These are phyloP conservation scores for Tachina grossa DNA, from an alignment of 2,888 invertebrate genomes.

Conservation along the genomic window DNA sequence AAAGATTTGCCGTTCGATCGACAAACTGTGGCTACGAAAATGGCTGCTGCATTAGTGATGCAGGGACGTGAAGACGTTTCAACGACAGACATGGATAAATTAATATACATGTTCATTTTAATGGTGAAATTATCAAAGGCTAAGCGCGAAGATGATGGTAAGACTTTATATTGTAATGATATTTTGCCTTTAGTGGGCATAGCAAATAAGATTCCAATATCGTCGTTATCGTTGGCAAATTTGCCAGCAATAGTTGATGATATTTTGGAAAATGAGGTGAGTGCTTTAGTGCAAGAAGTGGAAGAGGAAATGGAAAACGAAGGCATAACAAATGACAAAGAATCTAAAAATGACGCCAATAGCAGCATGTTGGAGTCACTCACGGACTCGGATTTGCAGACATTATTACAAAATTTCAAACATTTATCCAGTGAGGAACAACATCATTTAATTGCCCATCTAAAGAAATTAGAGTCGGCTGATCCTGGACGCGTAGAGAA, in stretches of 20 bases:
- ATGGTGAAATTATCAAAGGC: conserved; percentile 86
- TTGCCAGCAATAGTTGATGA: conserved; percentile 75
- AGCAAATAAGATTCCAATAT: conserved; percentile 50
- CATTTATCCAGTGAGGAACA: conserved; percentile 92
- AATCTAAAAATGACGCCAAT: conserved; percentile 73
- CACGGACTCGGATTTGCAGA: conserved; percentile 91
- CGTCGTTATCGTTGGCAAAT: conserved; percentile 69
- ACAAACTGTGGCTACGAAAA: conserved; percentile 90
- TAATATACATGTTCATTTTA: conserved; percentile 91
- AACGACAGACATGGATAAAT: conserved; percentile 89
- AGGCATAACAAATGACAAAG: conserved; percentile 72
- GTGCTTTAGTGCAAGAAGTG: conserved; percentile 75
- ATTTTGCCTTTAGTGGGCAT: conserved; percentile 75
- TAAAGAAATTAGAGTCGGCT: conserved; percentile 90
- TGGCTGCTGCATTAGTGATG: conserved; percentile 90
- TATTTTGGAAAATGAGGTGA: conserved; percentile 75
- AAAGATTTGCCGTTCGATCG: conserved; percentile 88
- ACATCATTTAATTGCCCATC: conserved; percentile 90
- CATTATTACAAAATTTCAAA: conserved; percentile 91
- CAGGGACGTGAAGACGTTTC: conserved; percentile 92
- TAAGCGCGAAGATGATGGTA: conserved; percentile 73
- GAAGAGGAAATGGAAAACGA: conserved; percentile 77
- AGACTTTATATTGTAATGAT: conserved; percentile 72
- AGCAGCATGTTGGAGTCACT: conserved; percentile 87
- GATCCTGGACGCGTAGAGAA: conserved; percentile 91